Evolutionary conservation across 2,888 invertebrate species (phyloP), one percentile per base, ranked within the genome.

Genomic region (Timema podura): DNA sequence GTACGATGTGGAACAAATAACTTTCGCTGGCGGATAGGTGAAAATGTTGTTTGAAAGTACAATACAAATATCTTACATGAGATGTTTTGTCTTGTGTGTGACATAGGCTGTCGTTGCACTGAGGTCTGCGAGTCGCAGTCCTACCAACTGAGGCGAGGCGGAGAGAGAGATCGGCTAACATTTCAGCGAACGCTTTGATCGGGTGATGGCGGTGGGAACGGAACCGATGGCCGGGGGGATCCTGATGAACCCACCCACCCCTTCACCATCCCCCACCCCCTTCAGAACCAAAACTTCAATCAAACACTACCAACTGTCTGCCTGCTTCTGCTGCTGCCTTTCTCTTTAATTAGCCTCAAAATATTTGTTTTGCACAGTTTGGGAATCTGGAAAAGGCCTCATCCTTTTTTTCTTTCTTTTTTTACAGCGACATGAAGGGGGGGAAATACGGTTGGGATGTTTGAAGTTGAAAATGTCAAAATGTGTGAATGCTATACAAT

Each of bases 341-440:
- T 68, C 72, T 73, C 72, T 73, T 73, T 73, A 73, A 73, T 73
- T 73, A 73, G 72, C 70, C 68, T 68, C 72, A 73, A 73, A 73
- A 73, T 73, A 73, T 73, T 73, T 73, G 69, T 67, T 70, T 67
- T 70, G 65, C 59, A 64, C 70, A 68, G 68, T 59, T 16, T 8
- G 15, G 59, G 59, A 11, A 59, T 59, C 16, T 10, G n/a, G n/a
- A n/a, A n/a, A n/a, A n/a, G n/a, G n/a, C n/a, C n/a, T n/a, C n/a
- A n/a, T n/a, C n/a, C n/a, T n/a, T n/a, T n/a, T n/a, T n/a, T n/a
- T n/a, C n/a, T n/a, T n/a, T n/a, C n/a, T n/a, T n/a, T n/a, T n/a
- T n/a, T n/a, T n/a, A n/a, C 59, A 10, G 30, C 59, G 49, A 49
- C 9, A 11, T 9, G 49, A 11, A 49, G 11, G 11, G 9, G 49